phyloP scores from a whole-genome alignment of 2,113 vertebrate genomes.

The Ctenomys sociabilis region DNA sequence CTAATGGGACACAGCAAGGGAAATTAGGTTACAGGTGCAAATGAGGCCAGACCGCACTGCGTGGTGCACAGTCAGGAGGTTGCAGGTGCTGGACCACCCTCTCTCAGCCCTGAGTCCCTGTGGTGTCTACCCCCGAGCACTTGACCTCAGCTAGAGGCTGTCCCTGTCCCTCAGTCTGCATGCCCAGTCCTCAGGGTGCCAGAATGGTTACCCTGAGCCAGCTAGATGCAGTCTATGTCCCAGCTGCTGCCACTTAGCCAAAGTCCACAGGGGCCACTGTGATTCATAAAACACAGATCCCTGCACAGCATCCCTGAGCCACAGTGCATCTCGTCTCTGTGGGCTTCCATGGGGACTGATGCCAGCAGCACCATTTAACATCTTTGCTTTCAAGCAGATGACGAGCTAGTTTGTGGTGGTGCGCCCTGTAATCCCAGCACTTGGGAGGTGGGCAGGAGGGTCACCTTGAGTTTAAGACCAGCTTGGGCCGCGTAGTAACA shows the following conservation, averaged over 20 bases:
- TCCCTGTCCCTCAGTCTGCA: rapidly evolving
- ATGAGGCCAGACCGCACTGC: background rate
- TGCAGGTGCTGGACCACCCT: background rate
- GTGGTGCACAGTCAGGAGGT: background rate
- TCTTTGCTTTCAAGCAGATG: background rate
- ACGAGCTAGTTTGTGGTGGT: background rate
- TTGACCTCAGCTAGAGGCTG: background rate
- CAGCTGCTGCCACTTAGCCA: background rate
- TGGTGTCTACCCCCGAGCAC: background rate
- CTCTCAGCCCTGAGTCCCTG: background rate
- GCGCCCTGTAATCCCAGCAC: background rate
- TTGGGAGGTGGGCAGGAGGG: background rate
- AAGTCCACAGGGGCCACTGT: background rate
- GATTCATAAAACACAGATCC: background rate
- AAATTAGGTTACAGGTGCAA: background rate
- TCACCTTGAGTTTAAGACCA: background rate
- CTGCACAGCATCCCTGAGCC: background rate
- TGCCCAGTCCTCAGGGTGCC: background rate
- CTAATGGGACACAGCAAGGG: background rate
- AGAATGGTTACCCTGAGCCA: background rate
- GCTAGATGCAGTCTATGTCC: rapidly evolving
- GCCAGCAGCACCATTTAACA: background rate
- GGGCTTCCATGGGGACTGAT: background rate
- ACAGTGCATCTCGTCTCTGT: background rate
- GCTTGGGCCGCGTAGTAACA: background rate